Conservation (phyloP, 35 echinoderm and acorn worm genomes). For the Acanthaster planci region DNA sequence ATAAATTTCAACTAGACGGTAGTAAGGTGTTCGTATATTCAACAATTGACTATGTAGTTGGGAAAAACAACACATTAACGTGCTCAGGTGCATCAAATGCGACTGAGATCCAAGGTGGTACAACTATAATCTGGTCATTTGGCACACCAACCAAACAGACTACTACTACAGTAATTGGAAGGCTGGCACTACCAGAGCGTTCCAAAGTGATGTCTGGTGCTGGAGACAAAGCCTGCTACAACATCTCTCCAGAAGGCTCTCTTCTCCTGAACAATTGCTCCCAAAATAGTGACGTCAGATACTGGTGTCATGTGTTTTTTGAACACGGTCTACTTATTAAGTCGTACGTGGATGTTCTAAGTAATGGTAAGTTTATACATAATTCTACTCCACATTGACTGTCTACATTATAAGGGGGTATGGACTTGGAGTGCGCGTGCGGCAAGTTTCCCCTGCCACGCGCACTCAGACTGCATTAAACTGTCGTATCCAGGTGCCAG, state of each 20-base stretch:
- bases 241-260: not conserved
- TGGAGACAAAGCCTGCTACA: not conserved
- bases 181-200: not conserved
- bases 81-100: not conserved
- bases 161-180: not conserved
- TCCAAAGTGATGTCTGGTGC: not conserved
- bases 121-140: not conserved
- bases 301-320: slow-evolving; percentile 3
- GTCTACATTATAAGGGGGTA: too few relatives aligned
- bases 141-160: not conserved
- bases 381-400: too few relatives aligned
- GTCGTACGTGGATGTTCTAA: too few relatives aligned
- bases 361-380: too few relatives aligned
- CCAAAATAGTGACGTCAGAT: not conserved
- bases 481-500: too few relatives aligned
- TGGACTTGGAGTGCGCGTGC: too few relatives aligned
- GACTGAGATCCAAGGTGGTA: not conserved
- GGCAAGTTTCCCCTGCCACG: too few relatives aligned
- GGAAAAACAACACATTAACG: not conserved
- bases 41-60: not conserved
- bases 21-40: not conserved
- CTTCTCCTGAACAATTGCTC: not conserved
- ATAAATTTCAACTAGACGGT: not conserved
- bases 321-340: not conserved
- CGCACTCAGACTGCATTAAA: too few relatives aligned